Base-by-base conservation (phyloP, 2,888 invertebrate genomes). In the Pristionchus mayeri region DNA sequence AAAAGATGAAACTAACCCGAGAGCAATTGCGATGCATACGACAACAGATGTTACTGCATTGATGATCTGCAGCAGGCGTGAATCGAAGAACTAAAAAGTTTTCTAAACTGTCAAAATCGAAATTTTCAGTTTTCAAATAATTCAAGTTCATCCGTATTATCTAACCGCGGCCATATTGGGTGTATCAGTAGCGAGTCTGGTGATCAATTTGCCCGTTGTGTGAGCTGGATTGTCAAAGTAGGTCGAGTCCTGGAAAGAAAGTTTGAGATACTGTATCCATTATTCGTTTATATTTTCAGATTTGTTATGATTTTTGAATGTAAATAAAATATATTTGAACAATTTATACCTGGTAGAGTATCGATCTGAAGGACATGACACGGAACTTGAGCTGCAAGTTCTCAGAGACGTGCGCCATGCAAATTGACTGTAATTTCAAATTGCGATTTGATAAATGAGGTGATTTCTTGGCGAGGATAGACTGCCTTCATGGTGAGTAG, bases 141-240 rank as follows among this genome's bases (percentile, higher is more conserved):
- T n/a, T n/a, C n/a, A n/a, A n/a, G n/a, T n/a, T n/a, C n/a, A n/a
- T n/a, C n/a, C n/a, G n/a, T n/a, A n/a, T n/a, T n/a, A 13, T 86
- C 92, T 89, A 88, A 93, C 93, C 30, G 89, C 91, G 91, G 93
- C 93, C 48, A 94, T 91, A 78, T 93, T 91, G 4, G 94, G 93
- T 16, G 93, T 93, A 89, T 94, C 94, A 67, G 93, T 90, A n/a
- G 93, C 93, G 75, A 94, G 89, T 84, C 93, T 88, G 0, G 93
- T 93, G 76, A 93, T 91, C 21, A 93, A 86, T 86, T 93, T 94
- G 60, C 93, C 93, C 37, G 93, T 90, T 3, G 93, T 90, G 86
- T 93, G 93, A 21, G 91, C 89, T 27, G 93, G 92, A 44, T 93
- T 89, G 90, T 94, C 94, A 86, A 93, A 94, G 93, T 93, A 94